phyloP scores from a whole-genome alignment of 2,797 vertebrate species.

The Okamejei kenojei region DNA sequence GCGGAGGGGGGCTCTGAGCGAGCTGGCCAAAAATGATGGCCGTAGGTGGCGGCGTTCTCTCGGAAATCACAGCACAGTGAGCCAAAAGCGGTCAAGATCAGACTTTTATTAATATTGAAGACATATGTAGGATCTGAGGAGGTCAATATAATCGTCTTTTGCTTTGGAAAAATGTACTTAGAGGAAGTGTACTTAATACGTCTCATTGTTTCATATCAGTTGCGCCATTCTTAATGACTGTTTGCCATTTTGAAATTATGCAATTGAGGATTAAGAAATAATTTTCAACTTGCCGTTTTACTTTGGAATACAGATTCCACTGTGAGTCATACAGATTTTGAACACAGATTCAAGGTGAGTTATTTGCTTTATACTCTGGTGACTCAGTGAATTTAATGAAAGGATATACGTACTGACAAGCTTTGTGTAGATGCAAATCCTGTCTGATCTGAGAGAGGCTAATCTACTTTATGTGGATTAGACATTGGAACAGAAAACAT shows the following conservation, averaged over 20 bases:
- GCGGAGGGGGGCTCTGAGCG: too few relatives aligned
- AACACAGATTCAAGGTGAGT: background rate
- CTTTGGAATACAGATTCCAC: background rate
- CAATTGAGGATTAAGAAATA: background rate
- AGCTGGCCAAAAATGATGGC: too few relatives aligned
- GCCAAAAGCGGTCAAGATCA: too few relatives aligned
- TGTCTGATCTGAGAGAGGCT: background rate
- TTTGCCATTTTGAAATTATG: background rate
- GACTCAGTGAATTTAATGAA: background rate
- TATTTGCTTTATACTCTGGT: background rate
- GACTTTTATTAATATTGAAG: too few relatives aligned
- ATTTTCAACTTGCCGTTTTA: background rate
- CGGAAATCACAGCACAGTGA: too few relatives aligned
- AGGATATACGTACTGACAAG: background rate
- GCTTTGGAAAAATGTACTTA: background rate
- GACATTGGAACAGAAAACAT: background rate
- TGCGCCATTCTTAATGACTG: background rate
- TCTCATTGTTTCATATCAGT: background rate
- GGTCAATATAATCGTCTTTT: background rate
- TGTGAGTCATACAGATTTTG: background rate
- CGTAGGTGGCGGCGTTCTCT: too few relatives aligned
- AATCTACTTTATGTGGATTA: background rate
- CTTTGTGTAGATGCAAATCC: background rate
- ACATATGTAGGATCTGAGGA: background rate
- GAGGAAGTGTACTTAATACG: background rate